Evolutionary conservation across 2,888 invertebrate species (phyloP).

Genomic region (Torymus auratus): DNA sequence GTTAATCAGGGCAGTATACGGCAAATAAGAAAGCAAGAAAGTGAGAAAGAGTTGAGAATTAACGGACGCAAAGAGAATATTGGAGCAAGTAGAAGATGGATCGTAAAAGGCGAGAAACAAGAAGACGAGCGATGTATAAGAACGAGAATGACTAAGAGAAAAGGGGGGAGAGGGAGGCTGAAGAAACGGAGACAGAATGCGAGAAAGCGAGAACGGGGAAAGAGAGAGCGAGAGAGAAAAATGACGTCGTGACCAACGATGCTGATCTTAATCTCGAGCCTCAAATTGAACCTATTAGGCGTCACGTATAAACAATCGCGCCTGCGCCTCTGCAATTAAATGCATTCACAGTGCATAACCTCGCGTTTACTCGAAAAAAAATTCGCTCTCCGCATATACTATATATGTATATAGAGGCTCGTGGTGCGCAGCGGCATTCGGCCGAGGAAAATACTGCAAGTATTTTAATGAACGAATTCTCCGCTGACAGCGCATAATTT

Average conservation of each 20-base stretch:
- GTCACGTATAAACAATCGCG: slow-evolving; percentile 51
- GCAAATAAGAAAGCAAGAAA: background rate
- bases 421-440: background rate
- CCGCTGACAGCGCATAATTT: slow-evolving; percentile 10
- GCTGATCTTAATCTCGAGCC: slow-evolving; percentile 39
- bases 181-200: background rate
- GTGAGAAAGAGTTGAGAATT: background rate
- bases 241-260: slow-evolving; percentile 31
- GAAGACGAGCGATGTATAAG: background rate
- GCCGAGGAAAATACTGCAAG: slow-evolving; percentile 16
- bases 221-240: slow-evolving; percentile 6
- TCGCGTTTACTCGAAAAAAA: slow-evolving; percentile 21
- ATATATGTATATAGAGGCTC: background rate
- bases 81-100: slow-evolving; percentile 7
- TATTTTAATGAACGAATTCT: slow-evolving; percentile 27
- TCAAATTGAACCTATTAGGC: slow-evolving; percentile 52
- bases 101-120: background rate
- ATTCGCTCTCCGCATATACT: background rate
- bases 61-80: background rate
- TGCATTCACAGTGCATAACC: slow-evolving; percentile 38
- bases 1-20: background rate
- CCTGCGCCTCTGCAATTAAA: slow-evolving; percentile 55
- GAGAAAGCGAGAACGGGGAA: background rate
- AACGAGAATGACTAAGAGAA: background rate
- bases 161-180: background rate